Conservation (phyloP, 1,140 invertebrate genomes). For the Drosophila parabipectinata region DNA sequence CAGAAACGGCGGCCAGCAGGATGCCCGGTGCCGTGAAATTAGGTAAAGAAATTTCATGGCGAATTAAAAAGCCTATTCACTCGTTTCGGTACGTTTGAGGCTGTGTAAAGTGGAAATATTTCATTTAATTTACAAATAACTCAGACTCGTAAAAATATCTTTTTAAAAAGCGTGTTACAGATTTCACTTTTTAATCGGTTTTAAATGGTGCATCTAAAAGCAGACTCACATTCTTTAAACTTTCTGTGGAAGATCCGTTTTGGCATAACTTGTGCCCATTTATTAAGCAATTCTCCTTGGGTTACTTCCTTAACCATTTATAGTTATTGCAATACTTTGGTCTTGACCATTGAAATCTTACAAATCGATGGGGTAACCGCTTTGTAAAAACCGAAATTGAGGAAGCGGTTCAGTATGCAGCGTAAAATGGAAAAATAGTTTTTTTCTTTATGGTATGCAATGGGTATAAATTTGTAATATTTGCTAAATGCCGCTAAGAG, state of each 20-base stretch:
- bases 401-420: not conserved
- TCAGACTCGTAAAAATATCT: not conserved
- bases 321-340: not conserved
- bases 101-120: not conserved
- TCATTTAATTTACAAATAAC: not conserved
- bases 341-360: not conserved
- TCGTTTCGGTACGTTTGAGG: not conserved
- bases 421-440: conserved; percentile 20
- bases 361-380: conserved; percentile 1
- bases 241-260: not conserved
- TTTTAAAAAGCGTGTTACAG: not conserved
- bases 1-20: not conserved
- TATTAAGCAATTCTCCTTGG: not conserved
- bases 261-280: not conserved
- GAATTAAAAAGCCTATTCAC: not conserved
- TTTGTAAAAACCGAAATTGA: conserved; percentile 4
- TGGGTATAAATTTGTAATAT: conserved; percentile 70
- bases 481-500: conserved; percentile 70
- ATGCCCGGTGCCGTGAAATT: not conserved
- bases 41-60: not conserved
- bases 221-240: too few species aligned
- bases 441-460: conserved; percentile 62
- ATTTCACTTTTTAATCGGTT: not conserved
- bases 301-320: not conserved
- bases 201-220: too few species aligned